These are phyloP conservation scores for Rhogogaster chlorosoma DNA, from an alignment of 2,888 invertebrate genomes.

Conservation along the genomic window DNA sequence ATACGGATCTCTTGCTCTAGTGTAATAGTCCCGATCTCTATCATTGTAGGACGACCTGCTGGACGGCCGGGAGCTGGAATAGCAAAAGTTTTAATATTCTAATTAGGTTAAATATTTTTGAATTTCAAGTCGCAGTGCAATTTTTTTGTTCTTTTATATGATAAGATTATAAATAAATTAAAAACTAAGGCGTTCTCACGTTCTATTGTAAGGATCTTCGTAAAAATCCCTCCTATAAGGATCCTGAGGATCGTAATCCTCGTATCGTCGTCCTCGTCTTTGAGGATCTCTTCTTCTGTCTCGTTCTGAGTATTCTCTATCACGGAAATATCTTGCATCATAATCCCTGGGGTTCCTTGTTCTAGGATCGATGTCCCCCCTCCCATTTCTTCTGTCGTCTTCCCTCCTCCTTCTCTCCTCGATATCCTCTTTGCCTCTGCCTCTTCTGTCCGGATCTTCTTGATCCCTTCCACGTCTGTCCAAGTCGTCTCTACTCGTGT, in stretches of 20 bases:
- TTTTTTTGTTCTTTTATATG: background rate
- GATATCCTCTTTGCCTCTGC: constrained; percentile 69
- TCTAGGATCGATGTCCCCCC: constrained; percentile 64
- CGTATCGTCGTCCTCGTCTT: constrained; percentile 70
- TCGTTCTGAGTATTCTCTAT: constrained; percentile 70
- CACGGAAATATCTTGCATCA: constrained; percentile 69
- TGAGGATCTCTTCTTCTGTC: constrained; percentile 72
- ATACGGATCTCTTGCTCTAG: constrained; percentile 72
- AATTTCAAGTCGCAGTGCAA: background rate
- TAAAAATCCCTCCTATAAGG: constrained; percentile 72
- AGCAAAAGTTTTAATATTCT: background rate
- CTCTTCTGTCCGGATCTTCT: constrained; percentile 71
- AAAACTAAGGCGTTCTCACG: constrained; percentile 59
- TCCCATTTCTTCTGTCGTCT: constrained; percentile 69
- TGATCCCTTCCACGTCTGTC: constrained; percentile 70
- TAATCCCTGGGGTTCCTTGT: constrained; percentile 66
- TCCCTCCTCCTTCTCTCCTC: constrained; percentile 70
- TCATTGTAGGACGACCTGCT: constrained; percentile 76
- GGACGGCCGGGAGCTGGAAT: constrained; percentile 73
- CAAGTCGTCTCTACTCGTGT: constrained; percentile 71
- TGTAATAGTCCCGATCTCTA: constrained; percentile 73
- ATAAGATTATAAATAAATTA: background rate
- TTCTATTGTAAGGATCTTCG: constrained; percentile 73
- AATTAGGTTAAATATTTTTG: background rate
- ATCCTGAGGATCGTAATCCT: constrained; percentile 72